Percentiles rank a stretch among this genome's conserved stretches.
Conservation (phyloP, 2,797 vertebrate genomes). For the Eupleurogrammus muticus region DNA sequence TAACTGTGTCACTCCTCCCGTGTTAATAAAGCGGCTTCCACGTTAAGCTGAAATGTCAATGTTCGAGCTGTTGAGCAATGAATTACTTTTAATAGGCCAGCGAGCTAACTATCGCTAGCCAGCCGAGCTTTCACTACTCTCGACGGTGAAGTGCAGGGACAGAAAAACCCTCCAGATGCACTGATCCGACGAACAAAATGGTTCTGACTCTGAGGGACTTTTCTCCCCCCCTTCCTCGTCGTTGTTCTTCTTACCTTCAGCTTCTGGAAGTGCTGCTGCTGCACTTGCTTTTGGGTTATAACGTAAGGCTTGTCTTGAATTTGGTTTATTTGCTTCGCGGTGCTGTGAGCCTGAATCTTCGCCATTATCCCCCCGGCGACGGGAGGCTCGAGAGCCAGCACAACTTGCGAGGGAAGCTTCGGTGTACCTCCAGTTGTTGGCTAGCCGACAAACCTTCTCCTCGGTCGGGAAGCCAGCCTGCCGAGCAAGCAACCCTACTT, state of each 20-base stretch:
- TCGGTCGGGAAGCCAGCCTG: constrained; percentile 82
- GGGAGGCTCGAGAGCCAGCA: constrained; percentile 75
- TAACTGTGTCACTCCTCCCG: constrained; percentile 44
- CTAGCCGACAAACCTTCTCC: constrained; percentile 81
- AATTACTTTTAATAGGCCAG: constrained; percentile 80
- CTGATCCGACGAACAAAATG: constrained; percentile 81
- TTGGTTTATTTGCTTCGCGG: constrained; percentile 87
- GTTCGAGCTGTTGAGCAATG: constrained; percentile 49
- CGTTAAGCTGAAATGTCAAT: constrained; percentile 44
- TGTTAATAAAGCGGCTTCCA: constrained; percentile 45
- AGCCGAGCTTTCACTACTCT: constrained; percentile 71
- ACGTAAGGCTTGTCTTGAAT: constrained; percentile 88
- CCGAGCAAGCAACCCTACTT: constrained; percentile 76
- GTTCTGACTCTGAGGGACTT: constrained; percentile 80
- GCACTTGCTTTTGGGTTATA: constrained; percentile 87
- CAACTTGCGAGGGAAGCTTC: constrained; percentile 78
- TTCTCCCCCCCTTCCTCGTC: constrained; percentile 43
- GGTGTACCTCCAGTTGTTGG: constrained; percentile 79
- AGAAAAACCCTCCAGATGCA: constrained; percentile 60
- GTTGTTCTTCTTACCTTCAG: constrained; percentile 86
- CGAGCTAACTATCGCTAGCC: constrained; percentile 72
- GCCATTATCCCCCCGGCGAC: constrained; percentile 85
- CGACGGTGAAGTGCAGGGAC: constrained; percentile 38
- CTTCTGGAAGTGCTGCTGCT: constrained; percentile 91
- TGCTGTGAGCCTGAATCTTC: constrained; percentile 89